These are phyloP conservation scores for Phasia obesa DNA, from an alignment of 2,888 invertebrate species.

Conservation along the genomic window DNA sequence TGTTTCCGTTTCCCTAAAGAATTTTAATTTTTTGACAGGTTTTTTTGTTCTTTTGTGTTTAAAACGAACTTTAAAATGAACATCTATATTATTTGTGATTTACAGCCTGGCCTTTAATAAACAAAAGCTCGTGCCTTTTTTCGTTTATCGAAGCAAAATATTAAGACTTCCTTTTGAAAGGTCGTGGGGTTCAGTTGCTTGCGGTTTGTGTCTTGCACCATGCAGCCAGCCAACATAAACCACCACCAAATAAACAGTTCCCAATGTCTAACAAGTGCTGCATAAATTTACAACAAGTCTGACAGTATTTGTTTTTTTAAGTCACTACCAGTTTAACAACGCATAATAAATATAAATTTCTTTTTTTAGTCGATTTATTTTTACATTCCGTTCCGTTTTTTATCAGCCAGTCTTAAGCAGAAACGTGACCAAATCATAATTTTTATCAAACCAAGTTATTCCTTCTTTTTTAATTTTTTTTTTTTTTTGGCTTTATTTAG, in stretches of 20 bases:
- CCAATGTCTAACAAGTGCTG: slow-evolving; percentile 55
- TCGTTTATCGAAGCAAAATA: slow-evolving; percentile 11
- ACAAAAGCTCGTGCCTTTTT: slow-evolving; percentile 55
- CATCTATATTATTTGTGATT: slow-evolving; percentile 49
- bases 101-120: slow-evolving; percentile 22
- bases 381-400: slow-evolving; percentile 7
- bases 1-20: slow-evolving; percentile 66
- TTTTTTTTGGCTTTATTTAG: background rate
- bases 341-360: slow-evolving; percentile 61
- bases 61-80: slow-evolving; percentile 44
- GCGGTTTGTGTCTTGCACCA: slow-evolving; percentile 40
- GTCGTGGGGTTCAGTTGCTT: slow-evolving; percentile 52
- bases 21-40: slow-evolving; percentile 10
- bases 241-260: slow-evolving; percentile 37
- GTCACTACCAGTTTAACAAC: slow-evolving; percentile 26
- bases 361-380: slow-evolving; percentile 30
- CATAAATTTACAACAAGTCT: slow-evolving; percentile 51
- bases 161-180: slow-evolving; percentile 58
- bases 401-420: slow-evolving; percentile 37
- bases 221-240: background rate
- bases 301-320: background rate
- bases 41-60: background rate
- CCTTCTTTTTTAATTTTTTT: background rate
- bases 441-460: slow-evolving; percentile 45
- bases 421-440: slow-evolving; percentile 73